These are phyloP conservation scores for Elephantulus edwardii DNA, from an alignment of 2,113 vertebrate species.

Conservation along the genomic window DNA sequence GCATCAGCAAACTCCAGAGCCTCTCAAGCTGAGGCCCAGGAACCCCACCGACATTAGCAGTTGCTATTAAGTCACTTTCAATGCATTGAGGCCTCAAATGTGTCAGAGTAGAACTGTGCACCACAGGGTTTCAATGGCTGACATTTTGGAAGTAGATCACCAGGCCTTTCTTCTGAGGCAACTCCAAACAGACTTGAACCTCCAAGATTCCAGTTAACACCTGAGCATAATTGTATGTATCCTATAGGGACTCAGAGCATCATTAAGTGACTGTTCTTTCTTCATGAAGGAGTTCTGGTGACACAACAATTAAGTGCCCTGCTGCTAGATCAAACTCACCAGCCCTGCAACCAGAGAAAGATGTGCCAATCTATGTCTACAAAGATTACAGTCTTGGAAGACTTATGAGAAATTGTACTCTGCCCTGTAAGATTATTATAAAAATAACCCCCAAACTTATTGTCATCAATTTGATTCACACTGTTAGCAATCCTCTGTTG, in stretches of 20 bases:
- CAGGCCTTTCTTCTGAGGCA: neutral
- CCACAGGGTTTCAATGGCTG: neutral
- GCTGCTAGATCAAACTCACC: neutral
- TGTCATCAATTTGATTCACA: too few species aligned
- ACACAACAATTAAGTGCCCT: neutral
- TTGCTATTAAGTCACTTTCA: neutral
- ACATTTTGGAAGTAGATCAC: neutral
- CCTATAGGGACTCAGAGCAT: neutral
- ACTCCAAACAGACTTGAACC: neutral
- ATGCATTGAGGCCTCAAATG: neutral
- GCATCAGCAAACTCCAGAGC: constrained; percentile 45
- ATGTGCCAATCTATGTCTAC: neutral
- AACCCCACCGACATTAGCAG: neutral
- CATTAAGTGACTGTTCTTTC: neutral
- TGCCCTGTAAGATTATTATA: too few species aligned
- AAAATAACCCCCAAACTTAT: too few species aligned
- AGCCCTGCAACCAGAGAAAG: neutral
- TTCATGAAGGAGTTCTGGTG: neutral
- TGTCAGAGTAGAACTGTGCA: neutral
- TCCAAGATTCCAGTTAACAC: neutral
- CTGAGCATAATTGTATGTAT: neutral
- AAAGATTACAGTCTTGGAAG: too few species aligned
- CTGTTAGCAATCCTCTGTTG: too few species aligned
- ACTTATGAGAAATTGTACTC: too few species aligned
- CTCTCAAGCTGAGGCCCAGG: neutral